A percentile compares a stretch with the other conserved stretches of the same genome.
Evolutionary conservation across 2,888 invertebrate genomes (phyloP).

Genomic region (Mactromeris polynyma): DNA sequence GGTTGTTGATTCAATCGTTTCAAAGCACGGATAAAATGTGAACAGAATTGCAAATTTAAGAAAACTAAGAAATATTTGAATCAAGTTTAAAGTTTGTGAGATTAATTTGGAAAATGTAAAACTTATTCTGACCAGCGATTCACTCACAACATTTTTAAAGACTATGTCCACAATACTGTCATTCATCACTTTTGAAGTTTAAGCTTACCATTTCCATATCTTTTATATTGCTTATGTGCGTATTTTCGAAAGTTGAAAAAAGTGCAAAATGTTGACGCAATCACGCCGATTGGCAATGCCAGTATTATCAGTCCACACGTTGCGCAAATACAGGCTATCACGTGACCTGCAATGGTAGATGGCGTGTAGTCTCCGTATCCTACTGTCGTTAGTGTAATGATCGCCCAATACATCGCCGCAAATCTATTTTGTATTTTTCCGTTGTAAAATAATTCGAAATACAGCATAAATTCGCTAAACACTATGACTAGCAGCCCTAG

Average conservation of each 20-base stretch:
- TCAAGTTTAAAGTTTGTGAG: too few species aligned
- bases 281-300: constrained; percentile 47
- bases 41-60: too few species aligned
- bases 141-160: too few species aligned
- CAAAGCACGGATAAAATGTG: too few species aligned
- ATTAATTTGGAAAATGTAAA: too few species aligned
- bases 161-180: too few species aligned
- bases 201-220: background rate
- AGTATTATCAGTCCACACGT: constrained; percentile 43
- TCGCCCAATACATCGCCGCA: constrained; percentile 30
- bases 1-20: too few species aligned
- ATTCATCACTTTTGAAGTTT: too few species aligned
- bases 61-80: too few species aligned
- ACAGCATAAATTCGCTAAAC: constrained; percentile 46
- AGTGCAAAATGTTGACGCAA: constrained; percentile 40
- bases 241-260: constrained; percentile 32
- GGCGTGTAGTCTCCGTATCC: constrained; percentile 40
- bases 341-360: constrained; percentile 37
- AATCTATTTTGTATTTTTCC: constrained; percentile 12
- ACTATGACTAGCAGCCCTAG: constrained; percentile 33
- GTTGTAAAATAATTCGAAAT: constrained; percentile 22
- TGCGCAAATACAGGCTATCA: constrained; percentile 43
- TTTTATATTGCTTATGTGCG: background rate
- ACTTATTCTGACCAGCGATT: too few species aligned
- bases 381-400: constrained; percentile 26